These are phyloP conservation scores for Trichogramma evanescens DNA, from an alignment of 2,888 invertebrate species.

Conservation along the genomic window DNA sequence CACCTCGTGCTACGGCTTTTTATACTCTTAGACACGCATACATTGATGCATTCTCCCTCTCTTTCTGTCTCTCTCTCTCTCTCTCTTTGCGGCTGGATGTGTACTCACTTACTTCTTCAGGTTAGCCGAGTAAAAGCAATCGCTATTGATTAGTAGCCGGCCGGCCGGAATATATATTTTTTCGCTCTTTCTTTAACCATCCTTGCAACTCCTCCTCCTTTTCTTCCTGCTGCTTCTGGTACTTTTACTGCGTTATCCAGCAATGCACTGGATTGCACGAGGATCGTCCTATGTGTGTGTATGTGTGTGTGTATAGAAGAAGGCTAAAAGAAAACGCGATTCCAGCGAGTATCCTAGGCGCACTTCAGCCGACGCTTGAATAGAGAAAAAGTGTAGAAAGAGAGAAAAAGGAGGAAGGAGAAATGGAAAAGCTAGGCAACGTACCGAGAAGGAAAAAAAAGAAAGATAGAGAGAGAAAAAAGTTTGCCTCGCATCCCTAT, in stretches of 20 bases:
- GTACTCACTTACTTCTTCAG: neutral
- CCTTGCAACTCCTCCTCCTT: neutral
- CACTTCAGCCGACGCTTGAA: too few species aligned
- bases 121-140: constrained; percentile 2
- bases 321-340: too few species aligned
- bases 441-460: neutral
- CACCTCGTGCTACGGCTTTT: too few species aligned
- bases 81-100: neutral
- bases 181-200: neutral
- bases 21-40: neutral
- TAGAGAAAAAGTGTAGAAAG: neutral
- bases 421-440: neutral
- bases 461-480: neutral
- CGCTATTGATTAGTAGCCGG: constrained; percentile 12
- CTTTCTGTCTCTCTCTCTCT: neutral
- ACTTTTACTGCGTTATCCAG: too few species aligned
- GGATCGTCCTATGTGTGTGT: too few species aligned
- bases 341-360: too few species aligned
- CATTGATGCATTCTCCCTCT: neutral
- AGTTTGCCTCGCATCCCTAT: neutral
- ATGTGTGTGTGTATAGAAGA: too few species aligned
- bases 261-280: too few species aligned
- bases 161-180: neutral
- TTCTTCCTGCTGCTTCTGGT: too few species aligned
- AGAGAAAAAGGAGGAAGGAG: constrained; percentile 1